Evolutionary conservation across 2,797 vertebrate genomes (phyloP).

Genomic region (Microchirus variegatus): DNA sequence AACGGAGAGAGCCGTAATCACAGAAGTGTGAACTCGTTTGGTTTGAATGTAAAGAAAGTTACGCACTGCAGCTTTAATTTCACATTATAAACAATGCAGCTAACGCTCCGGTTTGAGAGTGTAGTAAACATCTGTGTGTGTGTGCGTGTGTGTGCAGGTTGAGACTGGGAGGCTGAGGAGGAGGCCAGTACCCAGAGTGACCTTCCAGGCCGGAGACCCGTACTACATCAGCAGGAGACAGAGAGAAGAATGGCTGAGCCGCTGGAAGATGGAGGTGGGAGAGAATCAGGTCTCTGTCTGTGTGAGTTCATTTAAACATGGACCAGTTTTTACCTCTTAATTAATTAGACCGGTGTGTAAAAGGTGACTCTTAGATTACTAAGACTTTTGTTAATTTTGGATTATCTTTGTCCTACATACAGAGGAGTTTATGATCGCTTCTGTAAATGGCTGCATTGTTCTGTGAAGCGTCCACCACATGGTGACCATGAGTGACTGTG

Average conservation of each 20-base stretch:
- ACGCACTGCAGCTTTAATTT: too few species aligned
- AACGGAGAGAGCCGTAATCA: too few species aligned
- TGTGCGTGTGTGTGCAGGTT: conserved; percentile 76
- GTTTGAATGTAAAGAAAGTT: too few species aligned
- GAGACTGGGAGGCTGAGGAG: conserved; percentile 87
- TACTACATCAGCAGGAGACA: conserved; percentile 96
- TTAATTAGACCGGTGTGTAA: background rate
- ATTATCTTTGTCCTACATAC: background rate
- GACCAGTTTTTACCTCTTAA: background rate
- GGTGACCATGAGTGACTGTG: background rate
- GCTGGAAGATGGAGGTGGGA: conserved; percentile 93
- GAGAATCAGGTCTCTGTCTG: conserved; percentile 60
- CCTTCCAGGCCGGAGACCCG: conserved; percentile 95
- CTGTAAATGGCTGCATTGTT: conserved; percentile 9
- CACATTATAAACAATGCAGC: conserved; percentile 3
- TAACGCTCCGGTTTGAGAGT: conserved; percentile 3
- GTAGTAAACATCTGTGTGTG: conserved; percentile 7
- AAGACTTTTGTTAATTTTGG: background rate
- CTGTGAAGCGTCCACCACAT: conserved; percentile 5
- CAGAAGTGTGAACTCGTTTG: too few species aligned
- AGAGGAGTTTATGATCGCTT: conserved; percentile 3
- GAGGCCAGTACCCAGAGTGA: conserved; percentile 91
- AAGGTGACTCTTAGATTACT: background rate
- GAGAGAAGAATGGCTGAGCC: conserved; percentile 91
- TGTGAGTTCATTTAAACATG: conserved; percentile 30